Conservation (phyloP, 2,113 vertebrate species). For the Xyliphius kryptos region DNA sequence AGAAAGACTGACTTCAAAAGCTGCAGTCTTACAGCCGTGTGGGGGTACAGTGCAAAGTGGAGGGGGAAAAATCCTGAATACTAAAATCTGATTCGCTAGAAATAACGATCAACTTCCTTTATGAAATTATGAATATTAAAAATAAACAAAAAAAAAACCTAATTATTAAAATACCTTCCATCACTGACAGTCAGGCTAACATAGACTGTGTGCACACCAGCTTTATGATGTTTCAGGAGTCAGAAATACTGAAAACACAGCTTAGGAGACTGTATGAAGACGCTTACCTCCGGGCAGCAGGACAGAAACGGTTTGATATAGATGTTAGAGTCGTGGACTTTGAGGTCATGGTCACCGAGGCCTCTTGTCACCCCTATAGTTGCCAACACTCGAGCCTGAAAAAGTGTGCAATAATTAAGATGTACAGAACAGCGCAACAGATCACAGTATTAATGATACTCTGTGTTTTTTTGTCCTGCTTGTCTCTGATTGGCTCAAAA, state of each 20-base stretch:
- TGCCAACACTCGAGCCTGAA: conserved; percentile 90
- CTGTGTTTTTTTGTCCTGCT: too few relatives aligned
- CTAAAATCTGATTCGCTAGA: too few relatives aligned
- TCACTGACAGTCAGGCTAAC: not conserved
- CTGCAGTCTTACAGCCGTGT: not conserved
- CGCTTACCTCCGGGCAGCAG: conserved; percentile 86
- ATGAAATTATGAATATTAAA: not conserved
- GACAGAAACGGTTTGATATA: conserved; percentile 97
- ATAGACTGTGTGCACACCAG: not conserved
- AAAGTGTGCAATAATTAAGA: conserved; percentile 9
- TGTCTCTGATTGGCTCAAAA: too few relatives aligned
- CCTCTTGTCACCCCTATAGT: conserved; percentile 95
- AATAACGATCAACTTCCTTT: too few relatives aligned
- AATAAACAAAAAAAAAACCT: not conserved
- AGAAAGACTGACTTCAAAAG: not conserved
- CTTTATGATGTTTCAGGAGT: too few relatives aligned
- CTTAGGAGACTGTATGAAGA: not conserved
- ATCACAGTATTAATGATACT: too few relatives aligned
- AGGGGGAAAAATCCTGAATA: not conserved
- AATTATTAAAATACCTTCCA: not conserved
- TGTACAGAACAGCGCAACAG: not conserved
- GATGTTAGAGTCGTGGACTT: conserved; percentile 96
- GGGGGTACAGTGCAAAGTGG: not conserved
- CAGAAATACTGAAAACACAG: not conserved
- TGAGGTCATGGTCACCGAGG: conserved; percentile 92